Base-by-base conservation (phyloP, 2,797 vertebrate genomes). In the Clangula hyemalis region DNA sequence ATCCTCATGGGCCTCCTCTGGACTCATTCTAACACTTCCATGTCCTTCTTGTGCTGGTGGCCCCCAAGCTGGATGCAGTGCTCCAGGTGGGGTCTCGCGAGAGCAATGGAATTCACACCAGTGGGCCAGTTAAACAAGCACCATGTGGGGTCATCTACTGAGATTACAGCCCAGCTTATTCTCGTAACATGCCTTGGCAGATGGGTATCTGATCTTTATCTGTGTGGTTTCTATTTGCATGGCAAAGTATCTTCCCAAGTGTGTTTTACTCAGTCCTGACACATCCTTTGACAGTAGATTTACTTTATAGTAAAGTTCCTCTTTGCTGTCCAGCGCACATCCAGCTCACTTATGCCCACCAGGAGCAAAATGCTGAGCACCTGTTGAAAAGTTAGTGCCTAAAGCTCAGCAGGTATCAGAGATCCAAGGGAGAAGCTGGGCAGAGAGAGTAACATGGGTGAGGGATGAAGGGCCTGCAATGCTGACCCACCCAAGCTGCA, bases 151-250 rank as follows among this genome's bases (percentile, higher is more conserved):
- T 94, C 81, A 90, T 85, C 78, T 90, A 41, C 91, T 95, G 87
- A 81, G 51, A 70, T 92, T 94, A 94, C 90, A 71, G 61, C 86
- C 93, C 88, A 94, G 24, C 10, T 94, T 89, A 89, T 85, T n/a
- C 65, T 65, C 36, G 61, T 85, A 89, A 93, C 82, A 60, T 87
- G 74, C 57, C 65, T 92, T 94, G 78, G 54, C 84, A 96, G 91
- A 49, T 80, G 89, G 87, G 43, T 69, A 77, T 83, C 91, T 89
- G 71, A 92, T 93, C 81, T 93, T 89, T 69, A 93, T 66, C 77
- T 80, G 86, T 34, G 18, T 0, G 10, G 74, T 74, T 96, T 95
- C 94, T 92, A 53, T 65, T 72, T 96, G 61, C 93, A 58, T 11
- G 30, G 84, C 72, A 93, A 82, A 49, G 64, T 57, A 53, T 64